Percentiles rank a stretch among this genome's conserved stretches.
phyloP scores from a whole-genome alignment of 2,888 invertebrate species.

The Tryphoninae sp. region DNA sequence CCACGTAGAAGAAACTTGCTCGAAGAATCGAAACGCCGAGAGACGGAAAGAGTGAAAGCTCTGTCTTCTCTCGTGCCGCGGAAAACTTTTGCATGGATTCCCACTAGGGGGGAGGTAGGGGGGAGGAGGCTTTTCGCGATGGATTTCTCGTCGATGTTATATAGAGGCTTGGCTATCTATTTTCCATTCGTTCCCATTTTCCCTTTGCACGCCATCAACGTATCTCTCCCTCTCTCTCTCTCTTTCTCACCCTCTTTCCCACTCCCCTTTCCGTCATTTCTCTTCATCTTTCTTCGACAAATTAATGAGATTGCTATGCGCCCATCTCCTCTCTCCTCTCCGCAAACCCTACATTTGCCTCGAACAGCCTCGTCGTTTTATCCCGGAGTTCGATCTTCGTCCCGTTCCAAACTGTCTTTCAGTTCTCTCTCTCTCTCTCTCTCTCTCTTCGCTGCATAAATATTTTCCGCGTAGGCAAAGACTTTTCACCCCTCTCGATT shows the following conservation, averaged over 20 bases:
- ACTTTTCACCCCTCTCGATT: slow-evolving; percentile 1
- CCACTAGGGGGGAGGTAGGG: background rate
- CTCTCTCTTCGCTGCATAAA: slow-evolving; percentile 18
- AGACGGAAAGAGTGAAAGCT: background rate
- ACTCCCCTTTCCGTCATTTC: slow-evolving; percentile 38
- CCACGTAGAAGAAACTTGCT: slow-evolving; percentile 42
- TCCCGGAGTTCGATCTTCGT: slow-evolving; percentile 48
- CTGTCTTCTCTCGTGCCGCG: background rate
- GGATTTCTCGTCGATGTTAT: slow-evolving; percentile 35
- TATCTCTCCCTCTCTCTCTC: slow-evolving; percentile 2
- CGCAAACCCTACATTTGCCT: slow-evolving; percentile 12
- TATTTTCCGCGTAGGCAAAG: slow-evolving; percentile 43
- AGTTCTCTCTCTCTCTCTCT: background rate
- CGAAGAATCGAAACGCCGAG: slow-evolving; percentile 3
- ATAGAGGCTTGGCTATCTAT: slow-evolving; percentile 29
- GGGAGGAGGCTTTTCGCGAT: slow-evolving; percentile 21
- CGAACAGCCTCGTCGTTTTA: slow-evolving; percentile 32
- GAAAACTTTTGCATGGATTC: slow-evolving; percentile 26
- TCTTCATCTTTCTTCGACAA: slow-evolving; percentile 68
- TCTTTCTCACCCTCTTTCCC: slow-evolving; percentile 24
- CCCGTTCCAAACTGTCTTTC: slow-evolving; percentile 36
- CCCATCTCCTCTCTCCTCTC: slow-evolving; percentile 29
- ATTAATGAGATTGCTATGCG: slow-evolving; percentile 74
- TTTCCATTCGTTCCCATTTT: slow-evolving; percentile 51
- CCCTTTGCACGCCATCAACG: slow-evolving; percentile 38